phyloP scores from a whole-genome alignment of 92 coral and sea anemone species.

The Zoanthus sociatus region DNA sequence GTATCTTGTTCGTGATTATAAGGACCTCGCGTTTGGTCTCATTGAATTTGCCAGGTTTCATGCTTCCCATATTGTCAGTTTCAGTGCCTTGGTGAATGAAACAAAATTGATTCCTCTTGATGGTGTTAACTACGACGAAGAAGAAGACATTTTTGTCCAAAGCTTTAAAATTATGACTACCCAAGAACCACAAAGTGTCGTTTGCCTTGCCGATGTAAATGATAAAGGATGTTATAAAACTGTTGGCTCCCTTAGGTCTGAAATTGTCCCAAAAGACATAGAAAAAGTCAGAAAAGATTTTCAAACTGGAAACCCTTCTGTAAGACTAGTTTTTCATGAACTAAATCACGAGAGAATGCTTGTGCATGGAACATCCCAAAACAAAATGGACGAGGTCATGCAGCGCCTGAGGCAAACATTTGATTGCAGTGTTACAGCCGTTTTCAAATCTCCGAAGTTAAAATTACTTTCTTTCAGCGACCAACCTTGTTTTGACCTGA shows the following conservation, averaged over 20 bases:
- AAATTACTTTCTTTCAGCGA: too few relatives aligned
- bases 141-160: background rate
- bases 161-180: background rate
- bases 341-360: background rate
- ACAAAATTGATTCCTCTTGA: background rate
- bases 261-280: background rate
- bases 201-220: background rate
- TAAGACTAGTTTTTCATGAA: too few relatives aligned
- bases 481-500: too few relatives aligned
- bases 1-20: slow-evolving; percentile 1
- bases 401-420: too few relatives aligned
- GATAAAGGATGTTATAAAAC: background rate
- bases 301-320: too few relatives aligned
- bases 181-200: background rate
- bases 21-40: too few relatives aligned
- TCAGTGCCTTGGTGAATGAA: background rate
- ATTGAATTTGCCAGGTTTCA: too few relatives aligned
- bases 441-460: background rate
- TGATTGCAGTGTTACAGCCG: background rate
- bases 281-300: background rate
- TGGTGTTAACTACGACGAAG: background rate
- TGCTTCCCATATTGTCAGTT: too few relatives aligned
- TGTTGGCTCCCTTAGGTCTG: background rate
- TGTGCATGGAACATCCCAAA: too few relatives aligned
- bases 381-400: too few relatives aligned